Evolutionary conservation across 2,888 invertebrate genomes (phyloP).

Genomic region (Patella pellucida): DNA sequence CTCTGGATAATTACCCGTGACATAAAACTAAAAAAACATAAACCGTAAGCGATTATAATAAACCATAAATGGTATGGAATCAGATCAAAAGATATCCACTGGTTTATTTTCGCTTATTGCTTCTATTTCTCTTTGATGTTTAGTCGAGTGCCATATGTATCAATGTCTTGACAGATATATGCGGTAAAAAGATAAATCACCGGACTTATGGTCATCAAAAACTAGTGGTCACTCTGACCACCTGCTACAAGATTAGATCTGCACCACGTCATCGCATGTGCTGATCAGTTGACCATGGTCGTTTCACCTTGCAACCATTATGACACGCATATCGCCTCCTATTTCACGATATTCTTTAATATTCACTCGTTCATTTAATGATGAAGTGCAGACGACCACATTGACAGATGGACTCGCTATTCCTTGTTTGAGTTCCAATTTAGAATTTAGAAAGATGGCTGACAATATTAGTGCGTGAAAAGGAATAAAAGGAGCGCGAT

Average conservation of each 20-base stretch:
- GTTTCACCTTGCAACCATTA: background rate
- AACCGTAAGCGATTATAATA: too few species aligned
- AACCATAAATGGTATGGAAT: too few species aligned
- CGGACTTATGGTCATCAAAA: background rate
- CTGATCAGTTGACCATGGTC: constrained; percentile 4
- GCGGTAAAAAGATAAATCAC: too few species aligned
- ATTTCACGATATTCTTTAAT: constrained; percentile 26
- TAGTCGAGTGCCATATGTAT: too few species aligned
- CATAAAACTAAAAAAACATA: too few species aligned
- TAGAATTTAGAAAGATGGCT: constrained; percentile 15
- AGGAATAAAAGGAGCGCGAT: constrained; percentile 21
- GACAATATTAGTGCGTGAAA: constrained; percentile 16
- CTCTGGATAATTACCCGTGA: too few species aligned
- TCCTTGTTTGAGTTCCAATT: constrained; percentile 19
- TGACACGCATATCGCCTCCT: constrained; percentile 12
- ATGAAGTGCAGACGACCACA: constrained; percentile 15
- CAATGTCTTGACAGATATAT: too few species aligned
- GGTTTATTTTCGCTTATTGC: too few species aligned
- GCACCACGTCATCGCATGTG: background rate
- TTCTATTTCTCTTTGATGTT: too few species aligned
- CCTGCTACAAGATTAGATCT: background rate
- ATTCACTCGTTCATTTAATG: constrained; percentile 22
- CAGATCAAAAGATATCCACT: too few species aligned
- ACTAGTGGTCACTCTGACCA: constrained; percentile 7
- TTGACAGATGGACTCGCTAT: constrained; percentile 23